Percentiles rank a stretch among this genome's conserved stretches.
phyloP scores from a whole-genome alignment of 2,113 vertebrate genomes.

The Pyxicephalus adspersus region DNA sequence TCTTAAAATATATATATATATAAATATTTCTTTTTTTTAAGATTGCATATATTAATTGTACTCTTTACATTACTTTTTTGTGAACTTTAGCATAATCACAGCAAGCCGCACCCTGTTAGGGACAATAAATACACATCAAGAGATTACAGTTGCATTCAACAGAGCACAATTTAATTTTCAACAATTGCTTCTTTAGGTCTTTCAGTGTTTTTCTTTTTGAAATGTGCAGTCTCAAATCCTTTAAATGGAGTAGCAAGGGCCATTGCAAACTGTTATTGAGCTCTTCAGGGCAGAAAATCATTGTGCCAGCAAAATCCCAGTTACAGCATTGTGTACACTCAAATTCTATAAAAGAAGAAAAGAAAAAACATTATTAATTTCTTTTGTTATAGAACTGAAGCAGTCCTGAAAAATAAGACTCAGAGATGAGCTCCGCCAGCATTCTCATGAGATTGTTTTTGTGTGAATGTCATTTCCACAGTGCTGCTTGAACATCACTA shows the following conservation, averaged over 20 bases:
- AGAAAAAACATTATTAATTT: conserved; percentile 52
- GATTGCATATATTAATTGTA: too few species aligned
- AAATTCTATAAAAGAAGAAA: conserved; percentile 41
- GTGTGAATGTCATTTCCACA: neutral
- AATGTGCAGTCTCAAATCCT: conserved; percentile 49
- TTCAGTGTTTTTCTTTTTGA: conserved; percentile 10
- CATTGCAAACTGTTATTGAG: conserved; percentile 46
- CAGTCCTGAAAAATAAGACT: conserved; percentile 6
- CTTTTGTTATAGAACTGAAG: conserved; percentile 43
- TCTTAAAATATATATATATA: too few species aligned
- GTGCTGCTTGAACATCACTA: neutral
- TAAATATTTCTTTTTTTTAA: too few species aligned
- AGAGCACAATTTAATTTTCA: conserved; percentile 46
- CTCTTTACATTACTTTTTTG: neutral
- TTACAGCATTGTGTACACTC: conserved; percentile 48
- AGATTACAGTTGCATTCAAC: conserved; percentile 31
- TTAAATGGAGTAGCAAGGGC: conserved; percentile 50
- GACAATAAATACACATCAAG: conserved; percentile 28
- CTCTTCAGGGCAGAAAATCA: conserved; percentile 52
- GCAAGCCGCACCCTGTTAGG: neutral
- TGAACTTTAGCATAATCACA: neutral
- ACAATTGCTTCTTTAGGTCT: conserved; percentile 39
- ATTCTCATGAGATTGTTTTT: conserved; percentile 11
- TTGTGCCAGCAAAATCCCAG: conserved; percentile 50
- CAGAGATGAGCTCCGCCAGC: neutral